These are phyloP conservation scores for Syrmaticus mikado DNA, from an alignment of 2,113 vertebrate genomes.

Conservation along the genomic window DNA sequence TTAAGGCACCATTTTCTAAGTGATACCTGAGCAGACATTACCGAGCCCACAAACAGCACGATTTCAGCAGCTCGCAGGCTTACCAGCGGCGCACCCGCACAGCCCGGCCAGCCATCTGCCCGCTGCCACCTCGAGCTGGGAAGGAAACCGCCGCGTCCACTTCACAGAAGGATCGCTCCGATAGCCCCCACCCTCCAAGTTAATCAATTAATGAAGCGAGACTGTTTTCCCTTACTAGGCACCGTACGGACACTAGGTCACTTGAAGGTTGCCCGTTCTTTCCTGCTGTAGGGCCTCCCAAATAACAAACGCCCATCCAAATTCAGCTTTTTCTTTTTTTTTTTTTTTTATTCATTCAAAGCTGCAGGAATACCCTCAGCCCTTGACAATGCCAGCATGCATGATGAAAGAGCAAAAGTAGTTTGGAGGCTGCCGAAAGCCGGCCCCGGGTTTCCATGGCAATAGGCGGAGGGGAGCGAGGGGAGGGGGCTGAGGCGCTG, in stretches of 20 bases:
- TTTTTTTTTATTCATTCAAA: slow-evolving; percentile 59
- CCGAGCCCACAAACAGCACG: not conserved
- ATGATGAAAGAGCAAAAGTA: slow-evolving; percentile 85
- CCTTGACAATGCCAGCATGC: slow-evolving; percentile 81
- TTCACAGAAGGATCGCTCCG: not conserved
- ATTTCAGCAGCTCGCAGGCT: not conserved
- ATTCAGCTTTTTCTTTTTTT: not conserved
- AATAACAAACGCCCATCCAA: slow-evolving; percentile 61
- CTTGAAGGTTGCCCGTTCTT: slow-evolving; percentile 45
- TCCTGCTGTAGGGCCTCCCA: slow-evolving; percentile 51
- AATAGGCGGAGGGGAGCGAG: not conserved
- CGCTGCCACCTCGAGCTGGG: slow-evolving; percentile 2
- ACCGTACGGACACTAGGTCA: slow-evolving; percentile 6
- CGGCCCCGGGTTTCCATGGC: slow-evolving; percentile 85
- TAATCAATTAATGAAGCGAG: slow-evolving; percentile 50
- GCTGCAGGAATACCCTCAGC: slow-evolving; percentile 78
- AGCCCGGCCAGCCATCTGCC: slow-evolving; percentile 76
- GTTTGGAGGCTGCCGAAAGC: slow-evolving; percentile 89
- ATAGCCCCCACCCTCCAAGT: not conserved
- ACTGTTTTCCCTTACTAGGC: slow-evolving; percentile 52
- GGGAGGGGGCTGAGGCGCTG: slow-evolving; percentile 35
- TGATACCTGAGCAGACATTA: not conserved
- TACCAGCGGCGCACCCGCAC: slow-evolving; percentile 69
- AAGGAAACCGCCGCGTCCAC: not conserved
- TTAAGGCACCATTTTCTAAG: slow-evolving; percentile 42